Evolutionary conservation across 64 coral and sea anemone species (phyloP), one percentile per base, ranked within the genome.

Genomic region (Catalaphyllia jardinei): DNA sequence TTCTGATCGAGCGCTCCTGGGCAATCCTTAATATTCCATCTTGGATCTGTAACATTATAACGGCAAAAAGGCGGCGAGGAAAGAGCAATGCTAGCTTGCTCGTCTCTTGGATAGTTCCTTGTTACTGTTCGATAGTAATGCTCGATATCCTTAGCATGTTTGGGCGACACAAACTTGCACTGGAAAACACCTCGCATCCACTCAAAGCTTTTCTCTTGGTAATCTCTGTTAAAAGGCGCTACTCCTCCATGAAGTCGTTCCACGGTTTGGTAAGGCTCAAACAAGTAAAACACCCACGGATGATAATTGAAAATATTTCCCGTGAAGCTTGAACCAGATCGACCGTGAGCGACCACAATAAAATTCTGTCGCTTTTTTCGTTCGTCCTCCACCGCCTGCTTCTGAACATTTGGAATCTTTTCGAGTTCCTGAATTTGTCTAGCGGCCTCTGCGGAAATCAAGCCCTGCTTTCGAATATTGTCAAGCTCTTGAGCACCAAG

Each of bases 301-400:
- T 81, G 79, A 6, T 81, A 30, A 39, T 81, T 81, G 79, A 81
- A 81, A 22, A 81, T 81, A 4, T 60, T 81, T 18, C 79, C 79
- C 0, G 79, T 81, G 52, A 81, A 81, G 79, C 55, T 62, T 3
- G 79, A 81, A 35, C 79, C 79, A 35, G 79, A 81, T 8, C 79
- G 79, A 22, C 79, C 79, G 29, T 81, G 79, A 31, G 79, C 79
- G 8, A 81, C 55, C 10, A 81, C 35, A 8, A 81, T 81, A 19
- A 81, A 59, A 29, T 81, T 81, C 7, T 81, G 79, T 81, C 79
- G 27, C 19, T 28, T 81, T 10, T 60, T 60, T 7, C 78, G 60
- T 61, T 61, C 17, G 25, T 1, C 52, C n/a, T 2, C 18, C 39
- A 46, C 42, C 17, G 4, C 0, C n/a, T n/a, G 22, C 13, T 55